A percentile compares a stretch with the other conserved stretches of the same genome.
phyloP scores from a whole-genome alignment of 64 coral and sea anemone species.

The Actinia tenebrosa region DNA sequence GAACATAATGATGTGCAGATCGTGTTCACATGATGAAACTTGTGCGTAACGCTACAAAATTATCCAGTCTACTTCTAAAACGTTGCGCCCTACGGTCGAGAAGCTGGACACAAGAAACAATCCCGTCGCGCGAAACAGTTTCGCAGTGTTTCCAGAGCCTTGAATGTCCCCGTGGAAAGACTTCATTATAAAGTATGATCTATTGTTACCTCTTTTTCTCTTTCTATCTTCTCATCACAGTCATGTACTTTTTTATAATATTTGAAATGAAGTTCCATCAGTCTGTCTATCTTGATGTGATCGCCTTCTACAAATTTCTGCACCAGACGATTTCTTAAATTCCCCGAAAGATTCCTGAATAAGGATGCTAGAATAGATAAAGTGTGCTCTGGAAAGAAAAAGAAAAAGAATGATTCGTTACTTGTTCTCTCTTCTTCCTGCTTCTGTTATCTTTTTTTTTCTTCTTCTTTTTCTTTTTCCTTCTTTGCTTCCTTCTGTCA shows the following conservation, averaged over 20 bases:
- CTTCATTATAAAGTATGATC: background rate
- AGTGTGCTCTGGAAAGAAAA: constrained; percentile 47
- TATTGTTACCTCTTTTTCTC: constrained; percentile 74
- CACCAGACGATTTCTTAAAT: constrained; percentile 73
- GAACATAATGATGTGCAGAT: too few relatives aligned
- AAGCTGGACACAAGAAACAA: too few relatives aligned
- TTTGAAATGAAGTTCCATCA: constrained; percentile 95
- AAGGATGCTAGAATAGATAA: constrained; percentile 80
- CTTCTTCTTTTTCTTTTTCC: background rate
- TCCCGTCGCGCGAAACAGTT: too few relatives aligned
- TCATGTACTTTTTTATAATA: constrained; percentile 87
- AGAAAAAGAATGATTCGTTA: background rate
- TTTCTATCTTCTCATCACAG: constrained; percentile 86
- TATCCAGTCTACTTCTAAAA: too few relatives aligned
- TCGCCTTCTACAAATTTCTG: constrained; percentile 98
- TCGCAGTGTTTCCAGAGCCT: too few relatives aligned
- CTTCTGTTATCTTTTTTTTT: background rate
- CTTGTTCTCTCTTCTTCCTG: background rate
- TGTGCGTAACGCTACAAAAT: too few relatives aligned
- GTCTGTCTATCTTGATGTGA: constrained; percentile 89
- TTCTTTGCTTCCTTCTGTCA: too few relatives aligned
- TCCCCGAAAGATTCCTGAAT: constrained; percentile 81
- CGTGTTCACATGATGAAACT: too few relatives aligned
- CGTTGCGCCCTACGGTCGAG: too few relatives aligned
- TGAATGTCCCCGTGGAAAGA: background rate